Percentiles rank a stretch among this genome's conserved stretches.
Evolutionary conservation across 1,140 invertebrate species (phyloP).

Genomic region (Bombus sylvicola): DNA sequence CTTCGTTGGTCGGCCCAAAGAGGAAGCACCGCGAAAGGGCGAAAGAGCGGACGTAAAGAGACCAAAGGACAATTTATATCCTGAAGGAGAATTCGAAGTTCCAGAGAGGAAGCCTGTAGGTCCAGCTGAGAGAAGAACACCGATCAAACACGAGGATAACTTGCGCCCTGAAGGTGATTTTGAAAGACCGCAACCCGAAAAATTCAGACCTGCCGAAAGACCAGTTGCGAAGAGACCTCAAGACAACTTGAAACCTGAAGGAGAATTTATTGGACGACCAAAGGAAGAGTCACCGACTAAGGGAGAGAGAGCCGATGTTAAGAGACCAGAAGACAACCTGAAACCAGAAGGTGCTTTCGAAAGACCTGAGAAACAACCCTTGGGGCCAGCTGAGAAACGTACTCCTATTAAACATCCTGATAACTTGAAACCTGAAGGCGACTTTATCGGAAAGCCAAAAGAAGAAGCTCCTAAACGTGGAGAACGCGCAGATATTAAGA

Average conservation of each 20-base stretch:
- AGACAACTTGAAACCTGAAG: slow-evolving; percentile 84
- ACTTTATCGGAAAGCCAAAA: slow-evolving; percentile 84
- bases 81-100: slow-evolving; percentile 86
- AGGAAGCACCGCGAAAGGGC: slow-evolving; percentile 81
- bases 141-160: slow-evolving; percentile 86
- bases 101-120: slow-evolving; percentile 74
- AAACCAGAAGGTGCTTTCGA: slow-evolving; percentile 85
- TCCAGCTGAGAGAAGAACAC: slow-evolving; percentile 84
- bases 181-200: slow-evolving; percentile 68
- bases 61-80: slow-evolving; percentile 86
- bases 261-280: slow-evolving; percentile 82
- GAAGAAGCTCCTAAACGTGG: slow-evolving; percentile 82
- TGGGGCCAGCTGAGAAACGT: slow-evolving; percentile 83
- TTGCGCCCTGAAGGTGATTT: slow-evolving; percentile 88
- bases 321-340: slow-evolving; percentile 82
- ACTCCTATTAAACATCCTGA: slow-evolving; percentile 81
- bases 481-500: slow-evolving; percentile 83
- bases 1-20: slow-evolving; percentile 82
- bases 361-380: slow-evolving; percentile 79
- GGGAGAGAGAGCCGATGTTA: slow-evolving; percentile 79
- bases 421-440: slow-evolving; percentile 84
- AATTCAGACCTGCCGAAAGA: slow-evolving; percentile 77
- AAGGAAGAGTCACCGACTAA: slow-evolving; percentile 75
- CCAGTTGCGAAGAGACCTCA: slow-evolving; percentile 75
- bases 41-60: slow-evolving; percentile 83